Conservation (phyloP, 2,113 vertebrate genomes). For the Malurus elegans region DNA sequence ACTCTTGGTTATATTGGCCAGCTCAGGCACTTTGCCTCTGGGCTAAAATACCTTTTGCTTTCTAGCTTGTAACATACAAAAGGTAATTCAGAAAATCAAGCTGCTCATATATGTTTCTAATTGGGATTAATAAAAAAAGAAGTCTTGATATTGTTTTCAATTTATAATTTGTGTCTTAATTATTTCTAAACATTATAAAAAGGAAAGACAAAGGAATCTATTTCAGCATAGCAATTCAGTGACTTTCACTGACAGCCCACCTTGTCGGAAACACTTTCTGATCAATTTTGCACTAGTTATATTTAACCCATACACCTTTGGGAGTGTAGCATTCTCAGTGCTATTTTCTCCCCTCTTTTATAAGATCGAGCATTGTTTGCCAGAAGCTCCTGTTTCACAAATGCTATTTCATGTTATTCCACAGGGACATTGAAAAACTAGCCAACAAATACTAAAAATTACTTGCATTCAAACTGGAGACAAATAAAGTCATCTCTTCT, state of each 20-base stretch:
- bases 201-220: not conserved
- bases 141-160: not conserved
- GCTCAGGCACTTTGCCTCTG: not conserved
- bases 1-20: not conserved
- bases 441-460: not conserved
- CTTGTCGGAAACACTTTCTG: not conserved
- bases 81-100: not conserved
- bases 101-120: not conserved
- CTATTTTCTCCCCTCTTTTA: not conserved
- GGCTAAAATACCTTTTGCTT: not conserved
- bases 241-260: not conserved
- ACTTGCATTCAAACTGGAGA: not conserved
- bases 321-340: not conserved
- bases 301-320: not conserved
- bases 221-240: not conserved
- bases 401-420: not conserved
- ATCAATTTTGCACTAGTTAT: not conserved
- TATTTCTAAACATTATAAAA: not conserved
- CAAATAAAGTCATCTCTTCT: not conserved
- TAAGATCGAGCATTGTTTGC: not conserved
- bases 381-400: slow-evolving; percentile 16
- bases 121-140: not conserved
- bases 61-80: not conserved
- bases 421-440: not conserved
- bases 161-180: not conserved